Percentiles rank a stretch among this genome's conserved stretches.
phyloP scores from a whole-genome alignment of 2,113 vertebrate genomes.

The Micronisus gabar region DNA sequence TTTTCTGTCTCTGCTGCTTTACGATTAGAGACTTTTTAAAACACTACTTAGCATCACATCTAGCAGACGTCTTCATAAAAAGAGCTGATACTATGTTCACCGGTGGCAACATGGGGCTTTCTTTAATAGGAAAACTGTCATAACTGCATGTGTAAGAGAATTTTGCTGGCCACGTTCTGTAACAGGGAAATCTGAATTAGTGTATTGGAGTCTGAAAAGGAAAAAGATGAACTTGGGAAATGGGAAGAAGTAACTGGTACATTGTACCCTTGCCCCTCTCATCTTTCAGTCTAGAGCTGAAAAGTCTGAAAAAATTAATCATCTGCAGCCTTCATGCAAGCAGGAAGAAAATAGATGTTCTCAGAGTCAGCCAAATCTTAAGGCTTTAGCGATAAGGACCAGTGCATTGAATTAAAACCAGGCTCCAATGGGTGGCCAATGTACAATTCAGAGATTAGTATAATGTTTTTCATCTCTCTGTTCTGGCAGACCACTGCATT shows the following conservation, averaged over 20 bases:
- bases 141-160: neutral
- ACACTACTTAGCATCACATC: neutral
- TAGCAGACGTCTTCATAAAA: neutral
- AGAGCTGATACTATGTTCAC: neutral
- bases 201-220: neutral
- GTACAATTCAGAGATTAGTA: neutral
- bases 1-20: neutral
- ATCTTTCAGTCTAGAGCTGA: neutral
- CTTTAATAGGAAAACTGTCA: neutral
- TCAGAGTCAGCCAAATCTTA: neutral
- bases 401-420: neutral
- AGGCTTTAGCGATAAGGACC: slow-evolving; percentile 5
- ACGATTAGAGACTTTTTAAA: neutral
- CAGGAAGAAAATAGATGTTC: slow-evolving; percentile 10
- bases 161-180: neutral
- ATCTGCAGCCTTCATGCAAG: neutral
- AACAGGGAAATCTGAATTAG: neutral
- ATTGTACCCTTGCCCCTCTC: neutral
- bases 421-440: neutral
- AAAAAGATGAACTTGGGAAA: neutral
- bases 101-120: neutral
- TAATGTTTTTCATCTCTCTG: neutral
- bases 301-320: neutral
- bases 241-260: neutral
- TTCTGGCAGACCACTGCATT: neutral